Evolutionary conservation across 2,113 vertebrate species (phyloP).

Genomic region (Muntiacus muntjak): DNA sequence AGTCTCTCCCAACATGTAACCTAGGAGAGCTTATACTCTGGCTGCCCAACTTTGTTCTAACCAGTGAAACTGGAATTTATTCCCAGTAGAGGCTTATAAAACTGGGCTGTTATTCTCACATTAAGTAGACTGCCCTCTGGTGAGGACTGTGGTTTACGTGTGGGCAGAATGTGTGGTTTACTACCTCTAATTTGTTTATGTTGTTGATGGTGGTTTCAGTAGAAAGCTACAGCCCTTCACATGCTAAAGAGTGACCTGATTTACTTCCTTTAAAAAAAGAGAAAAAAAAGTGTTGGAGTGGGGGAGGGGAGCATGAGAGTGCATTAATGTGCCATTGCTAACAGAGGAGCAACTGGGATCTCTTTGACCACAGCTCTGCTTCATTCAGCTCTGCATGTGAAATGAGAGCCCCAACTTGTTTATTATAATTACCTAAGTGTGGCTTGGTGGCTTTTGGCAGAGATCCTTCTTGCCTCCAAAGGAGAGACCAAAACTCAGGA

Average conservation of each 20-base stretch:
- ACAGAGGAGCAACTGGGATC: conserved; percentile 28
- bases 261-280: conserved; percentile 39
- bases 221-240: conserved; percentile 57
- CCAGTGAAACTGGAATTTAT: conserved; percentile 72
- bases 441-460: conserved; percentile 66
- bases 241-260: conserved; percentile 48
- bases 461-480: conserved; percentile 48
- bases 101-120: conserved; percentile 71
- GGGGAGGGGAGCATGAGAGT: background rate
- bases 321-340: conserved; percentile 53
- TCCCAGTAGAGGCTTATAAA: conserved; percentile 69
- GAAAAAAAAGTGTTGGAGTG: conserved; percentile 4
- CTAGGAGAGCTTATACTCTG: conserved; percentile 24
- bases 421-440: conserved; percentile 66
- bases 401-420: conserved; percentile 50
- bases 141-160: conserved; percentile 73
- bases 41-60: conserved; percentile 29
- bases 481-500: conserved; percentile 44
- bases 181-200: conserved; percentile 72
- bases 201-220: conserved; percentile 72
- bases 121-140: conserved; percentile 79
- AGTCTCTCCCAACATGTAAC: conserved; percentile 18
- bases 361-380: conserved; percentile 22
- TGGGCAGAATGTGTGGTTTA: conserved; percentile 74
- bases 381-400: conserved; percentile 38